Conservation (phyloP, 2,888 invertebrate species). For the Morpho helenor region DNA sequence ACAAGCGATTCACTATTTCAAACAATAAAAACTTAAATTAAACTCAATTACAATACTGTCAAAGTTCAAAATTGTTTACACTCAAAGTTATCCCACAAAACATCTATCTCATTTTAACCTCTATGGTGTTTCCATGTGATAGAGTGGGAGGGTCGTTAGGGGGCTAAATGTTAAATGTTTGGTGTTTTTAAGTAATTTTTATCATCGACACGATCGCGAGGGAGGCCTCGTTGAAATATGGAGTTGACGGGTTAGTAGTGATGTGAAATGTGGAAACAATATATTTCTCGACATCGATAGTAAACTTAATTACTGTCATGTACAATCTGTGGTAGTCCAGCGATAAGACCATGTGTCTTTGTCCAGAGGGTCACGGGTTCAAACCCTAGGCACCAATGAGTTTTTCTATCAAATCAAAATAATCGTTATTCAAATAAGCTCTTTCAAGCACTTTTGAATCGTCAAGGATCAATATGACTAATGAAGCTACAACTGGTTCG, state of each 20-base stretch:
- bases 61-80: constrained; percentile 5
- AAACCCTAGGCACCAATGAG: no score
- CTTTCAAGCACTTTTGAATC: no score
- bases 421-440: no score
- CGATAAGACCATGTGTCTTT: no score
- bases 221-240: constrained; percentile 70
- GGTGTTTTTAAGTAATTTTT: constrained; percentile 78
- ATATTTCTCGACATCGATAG: constrained; percentile 36
- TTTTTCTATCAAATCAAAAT: no score
- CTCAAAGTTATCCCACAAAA: background rate
- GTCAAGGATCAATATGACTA: no score
- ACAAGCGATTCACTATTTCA: constrained; percentile 59
- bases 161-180: constrained; percentile 71
- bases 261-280: constrained; percentile 30
- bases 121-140: constrained; percentile 33
- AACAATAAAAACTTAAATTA: constrained; percentile 11
- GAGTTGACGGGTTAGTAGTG: constrained; percentile 59
- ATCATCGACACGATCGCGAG: constrained; percentile 74
- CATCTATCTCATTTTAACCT: constrained; percentile 36
- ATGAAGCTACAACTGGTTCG: no score
- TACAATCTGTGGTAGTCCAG: no score
- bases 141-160: constrained; percentile 45
- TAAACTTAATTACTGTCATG: no score
- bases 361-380: no score
- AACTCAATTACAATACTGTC: constrained; percentile 3